These are phyloP conservation scores for Peromyscus nudipes DNA, from an alignment of 2,797 vertebrate genomes.

Conservation along the genomic window DNA sequence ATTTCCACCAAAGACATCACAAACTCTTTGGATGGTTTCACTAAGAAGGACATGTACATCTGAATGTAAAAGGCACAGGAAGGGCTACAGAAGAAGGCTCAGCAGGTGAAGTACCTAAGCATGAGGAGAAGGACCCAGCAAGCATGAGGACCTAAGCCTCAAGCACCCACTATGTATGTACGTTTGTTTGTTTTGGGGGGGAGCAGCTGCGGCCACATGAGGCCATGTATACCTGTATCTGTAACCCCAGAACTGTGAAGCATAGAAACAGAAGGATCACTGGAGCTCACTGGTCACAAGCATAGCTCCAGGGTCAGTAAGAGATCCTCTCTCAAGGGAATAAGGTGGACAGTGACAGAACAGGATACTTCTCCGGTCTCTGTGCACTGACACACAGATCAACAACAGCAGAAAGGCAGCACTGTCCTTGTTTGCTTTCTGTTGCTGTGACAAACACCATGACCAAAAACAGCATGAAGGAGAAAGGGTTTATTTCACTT, in stretches of 20 bases:
- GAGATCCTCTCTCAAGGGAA: neutral
- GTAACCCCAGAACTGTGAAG: neutral
- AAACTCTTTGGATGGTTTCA: slow-evolving; percentile 43
- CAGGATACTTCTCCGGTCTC: neutral
- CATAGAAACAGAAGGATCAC: neutral
- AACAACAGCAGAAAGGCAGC: neutral
- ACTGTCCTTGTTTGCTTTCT: neutral
- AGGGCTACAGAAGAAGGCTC: neutral
- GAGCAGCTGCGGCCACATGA: neutral
- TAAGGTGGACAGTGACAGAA: neutral
- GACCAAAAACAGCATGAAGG: neutral
- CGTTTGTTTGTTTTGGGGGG: neutral
- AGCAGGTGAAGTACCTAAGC: neutral
- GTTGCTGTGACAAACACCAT: neutral
- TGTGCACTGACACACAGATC: neutral
- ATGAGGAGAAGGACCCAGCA: neutral
- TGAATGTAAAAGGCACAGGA: neutral
- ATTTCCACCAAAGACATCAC: slow-evolving; percentile 22
- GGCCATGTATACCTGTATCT: neutral
- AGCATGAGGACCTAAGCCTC: neutral
- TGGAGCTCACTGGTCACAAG: neutral
- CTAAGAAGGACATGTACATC: slow-evolving; percentile 1
- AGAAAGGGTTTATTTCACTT: neutral
- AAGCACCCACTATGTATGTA: neutral
- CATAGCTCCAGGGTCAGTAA: neutral